Base-by-base conservation (phyloP, 1,140 invertebrate species). In the Caenorhabditis tropicalis region DNA sequence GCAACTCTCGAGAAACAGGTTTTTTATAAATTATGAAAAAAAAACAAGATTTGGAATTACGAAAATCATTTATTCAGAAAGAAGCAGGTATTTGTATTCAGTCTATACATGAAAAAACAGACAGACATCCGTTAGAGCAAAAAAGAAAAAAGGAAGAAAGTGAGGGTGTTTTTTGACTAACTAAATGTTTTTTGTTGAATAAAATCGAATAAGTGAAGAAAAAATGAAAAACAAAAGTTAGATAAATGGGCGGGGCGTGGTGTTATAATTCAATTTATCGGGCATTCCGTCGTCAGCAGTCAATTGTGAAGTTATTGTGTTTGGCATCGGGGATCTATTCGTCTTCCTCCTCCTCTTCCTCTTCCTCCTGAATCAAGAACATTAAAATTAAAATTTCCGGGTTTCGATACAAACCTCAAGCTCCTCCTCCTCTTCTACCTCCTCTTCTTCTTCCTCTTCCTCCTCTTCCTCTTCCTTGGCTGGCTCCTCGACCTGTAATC, bases 371-470 rank as follows among this genome's bases (percentile, higher is more conserved):
- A 79, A 82, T 15, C 29, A 82, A n/a, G 15, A 53, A 2, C 21
- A 33, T 74, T 70, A 10, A 65, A 4, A 33, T 49, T 86, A 51
- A 21, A 86, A 82, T 79, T 90, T 87, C 36, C 84, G 85, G 24
- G 87, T 36, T 56, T 87, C 65, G n/a, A n/a, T n/a, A n/a, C n/a
- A n/a, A 43, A 88, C 88, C 80, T 89, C 89, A 12, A 88, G 88
- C 39, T 90, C 90, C 46, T 91, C 84, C 79, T 89, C 88, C 24
- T 87, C 65, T 60, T 85, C 86, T 27, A 87, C 88, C 51, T 90
- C 89, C 43, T 87, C 86, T 39, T 86, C 88, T 79, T 89, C 88
- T 24, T 82, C 90, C 65, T 88, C 88, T 81, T 89, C 90, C 65
- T 74, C 33, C 1, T 21, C 58, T 53, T 88, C 88, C 74, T 89